Evolutionary conservation across 2,797 vertebrate species (phyloP), one percentile per base, ranked within the genome.

Genomic region (Micropoecilia bifurca): DNA sequence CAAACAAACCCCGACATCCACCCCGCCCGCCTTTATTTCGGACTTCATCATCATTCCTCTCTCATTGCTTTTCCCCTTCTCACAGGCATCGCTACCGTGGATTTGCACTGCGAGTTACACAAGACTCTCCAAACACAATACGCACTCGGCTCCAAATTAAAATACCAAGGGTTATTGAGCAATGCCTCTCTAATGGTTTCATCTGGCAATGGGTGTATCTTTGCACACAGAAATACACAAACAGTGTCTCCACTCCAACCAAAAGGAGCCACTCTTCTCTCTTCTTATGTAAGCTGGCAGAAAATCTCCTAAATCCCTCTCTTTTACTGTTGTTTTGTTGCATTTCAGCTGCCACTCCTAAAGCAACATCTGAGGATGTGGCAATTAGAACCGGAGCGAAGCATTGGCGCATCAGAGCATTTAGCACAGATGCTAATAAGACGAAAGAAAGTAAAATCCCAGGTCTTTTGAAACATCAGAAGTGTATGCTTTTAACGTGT

Each of bases 381-480:
- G 97, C 97, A 97, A 98, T 97, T 97, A 97, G 97, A 97, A 93
- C 90, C 83, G 88, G 90, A 45, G 94, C 95, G 87, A 78, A 79
- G 81, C 86, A 80, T 87, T 63, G 83, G 89, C 53, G 88, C 90
- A 92, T 90, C 88, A 84, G 91, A 92, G 80, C 89, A 90, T 90
- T 92, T 94, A 93, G 91, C 92, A 90, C 77, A 76, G 74, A 82
- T 75, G 88, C 91, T 92, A 94, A 93, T 90, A 87, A 89, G 92
- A 77, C 71, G 72, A 83, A 76, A 72, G 84, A 74, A 76, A 2
- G 6, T 28, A 74, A 75, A 83, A 73, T 71, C 1, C 3, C 28
- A 63, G 76, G 74, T 4, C 80, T 63, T 61, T 18, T 78, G 74
- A 85, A 81, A 74, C 73, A 33, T 73, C 43, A 57, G 72, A 47